Base-by-base conservation (phyloP, 2,113 vertebrate species). In the Engraulis encrasicolus region DNA sequence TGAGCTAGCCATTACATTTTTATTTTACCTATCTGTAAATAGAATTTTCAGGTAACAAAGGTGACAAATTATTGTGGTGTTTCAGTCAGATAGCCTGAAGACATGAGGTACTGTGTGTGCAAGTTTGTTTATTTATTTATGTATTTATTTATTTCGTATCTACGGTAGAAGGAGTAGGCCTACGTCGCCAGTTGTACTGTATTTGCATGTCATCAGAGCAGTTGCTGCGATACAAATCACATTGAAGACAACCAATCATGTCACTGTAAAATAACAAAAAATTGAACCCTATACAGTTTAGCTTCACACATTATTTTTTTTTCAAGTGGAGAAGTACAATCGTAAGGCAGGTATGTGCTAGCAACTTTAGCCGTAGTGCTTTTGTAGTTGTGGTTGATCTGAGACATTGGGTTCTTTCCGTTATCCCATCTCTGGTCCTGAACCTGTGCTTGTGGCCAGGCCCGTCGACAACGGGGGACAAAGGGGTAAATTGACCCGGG, bases 21-120 rank as follows among this genome's bases (percentile, higher is more conserved):
- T 74, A 15, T 74, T 74, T 34, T n/a, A 74, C 31, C 23, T 74
- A 31, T 34, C 66, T 34, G 66, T 74, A 34, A 36, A 36, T 74
- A 74, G 66, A 34, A 34, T 15, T 74, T n/a, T 74, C 66, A 74
- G 66, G 66, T 74, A 74, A 45, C 40, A 45, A 74, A 74, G n/a
- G n/a, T 34, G 27, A 74, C 66, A 74, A 74, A 74, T 34, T 74
- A 74, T 34, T 74, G 66, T 74, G 66, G 12, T 74, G 66, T 74
- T 74, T 74, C 66, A 74, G 66, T 36, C 66, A 74, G 66, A 74
- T 74, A 36, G 66, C 19, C 6, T 34, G 6, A 15, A 74, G 27
- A 74, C 31, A 74, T 34, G 66, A 34, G 40, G 40, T 45, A 45
- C 40, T 45, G 66, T 71, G 31, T 31, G 9, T 27, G 31, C 23